Evolutionary conservation across 2,888 invertebrate species (phyloP).

Genomic region (Odontothrips loti): DNA sequence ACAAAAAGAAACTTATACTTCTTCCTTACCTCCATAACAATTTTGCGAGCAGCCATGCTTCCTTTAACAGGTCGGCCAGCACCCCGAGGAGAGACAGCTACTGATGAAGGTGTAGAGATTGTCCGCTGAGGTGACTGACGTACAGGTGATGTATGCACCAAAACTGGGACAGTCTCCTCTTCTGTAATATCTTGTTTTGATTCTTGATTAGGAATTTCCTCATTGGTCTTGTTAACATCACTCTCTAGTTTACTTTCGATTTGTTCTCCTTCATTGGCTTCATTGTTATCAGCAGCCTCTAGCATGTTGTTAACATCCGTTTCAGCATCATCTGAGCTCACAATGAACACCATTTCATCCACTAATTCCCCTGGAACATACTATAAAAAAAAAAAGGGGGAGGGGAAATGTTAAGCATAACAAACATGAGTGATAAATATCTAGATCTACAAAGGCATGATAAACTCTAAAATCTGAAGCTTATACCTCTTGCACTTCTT

Average conservation of each 20-base stretch:
- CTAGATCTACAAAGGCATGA: not conserved
- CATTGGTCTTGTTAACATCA: not conserved
- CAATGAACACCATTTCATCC: constrained; percentile 37
- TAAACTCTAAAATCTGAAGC: too few relatives aligned
- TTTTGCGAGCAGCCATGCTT: not conserved
- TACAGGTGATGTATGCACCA: not conserved
- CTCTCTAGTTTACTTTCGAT: not conserved
- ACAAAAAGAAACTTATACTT: too few relatives aligned
- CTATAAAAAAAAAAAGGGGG: not conserved
- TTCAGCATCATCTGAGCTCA: constrained; percentile 47
- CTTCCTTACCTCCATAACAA: not conserved
- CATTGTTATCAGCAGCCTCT: constrained; percentile 31
- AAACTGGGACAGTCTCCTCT: constrained; percentile 28
- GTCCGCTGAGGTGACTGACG: not conserved
- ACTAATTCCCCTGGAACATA: not conserved
- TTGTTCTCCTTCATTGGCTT: constrained; percentile 36
- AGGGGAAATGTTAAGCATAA: not conserved
- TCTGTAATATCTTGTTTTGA: constrained; percentile 21
- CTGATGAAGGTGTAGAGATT: not conserved
- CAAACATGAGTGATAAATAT: not conserved
- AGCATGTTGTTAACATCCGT: constrained; percentile 42
- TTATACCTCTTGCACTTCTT: constrained; percentile 44
- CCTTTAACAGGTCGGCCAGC: not conserved
- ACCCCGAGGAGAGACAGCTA: not conserved
- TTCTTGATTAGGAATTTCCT: not conserved